Evolutionary conservation across 2,113 vertebrate species (phyloP), one percentile per base, ranked within the genome.

Genomic region (Loxodonta africana): DNA sequence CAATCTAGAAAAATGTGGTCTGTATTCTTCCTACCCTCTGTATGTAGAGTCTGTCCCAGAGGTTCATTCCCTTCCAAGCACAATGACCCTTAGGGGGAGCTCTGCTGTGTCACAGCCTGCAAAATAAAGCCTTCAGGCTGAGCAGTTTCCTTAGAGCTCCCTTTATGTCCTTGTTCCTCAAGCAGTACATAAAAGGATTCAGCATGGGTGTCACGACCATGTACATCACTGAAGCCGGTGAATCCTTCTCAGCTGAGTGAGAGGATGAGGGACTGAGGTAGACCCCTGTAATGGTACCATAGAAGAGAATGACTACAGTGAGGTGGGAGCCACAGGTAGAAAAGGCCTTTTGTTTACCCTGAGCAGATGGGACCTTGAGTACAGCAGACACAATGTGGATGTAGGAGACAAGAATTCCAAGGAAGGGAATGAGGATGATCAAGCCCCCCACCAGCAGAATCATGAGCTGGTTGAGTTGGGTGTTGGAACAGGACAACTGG

Each of bases 161-260:
- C 46, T 95, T 97, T 41, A 95, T 95, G 60, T 97, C 95, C 28
- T 96, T 90, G 53, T 98, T 98, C 57, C 97, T 96, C 85, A 98
- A 80, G 83, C 95, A 97, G 83, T 98, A 98, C 62, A 98, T 98
- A 78, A 97, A 98, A 25, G 98, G 97, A 73, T 97, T 98, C 18
- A 98, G 86, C 62, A 71, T 96, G 28, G 97, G 97, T 2, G 87
- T 98, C 57, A 97, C 83, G 23, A 98, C 83, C 60, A 94, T 91
- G 63, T 97, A 97, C 51, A 97, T 76, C 44, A 98, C 82, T 63
- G 97, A 93, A 25, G 90, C 81, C 57, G 97, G 20, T 1, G 96
- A 97, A 44, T 94, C 95, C 48, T 95, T 94, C 44, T 93, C 80
- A 44, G 82, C 44, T 17, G 97, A 92, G 41, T 96, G 96, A 41